Evolutionary conservation across 2,888 invertebrate species (phyloP), one percentile per base, ranked within the genome.

Genomic region (Ptycholaimellus sp.): DNA sequence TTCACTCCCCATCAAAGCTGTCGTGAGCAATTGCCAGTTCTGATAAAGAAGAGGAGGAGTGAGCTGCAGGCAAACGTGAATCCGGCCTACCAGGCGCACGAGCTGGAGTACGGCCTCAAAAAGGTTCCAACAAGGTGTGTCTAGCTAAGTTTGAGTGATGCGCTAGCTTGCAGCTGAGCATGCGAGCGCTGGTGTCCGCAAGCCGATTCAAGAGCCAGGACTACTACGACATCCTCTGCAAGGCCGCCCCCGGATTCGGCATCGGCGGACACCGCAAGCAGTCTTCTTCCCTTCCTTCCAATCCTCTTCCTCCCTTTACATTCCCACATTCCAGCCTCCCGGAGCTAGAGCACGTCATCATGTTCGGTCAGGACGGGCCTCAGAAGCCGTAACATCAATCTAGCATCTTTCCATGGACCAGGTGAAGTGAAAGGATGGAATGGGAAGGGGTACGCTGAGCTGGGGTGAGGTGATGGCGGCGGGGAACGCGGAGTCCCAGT

Each of bases 21-120:
- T n/a, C n/a, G n/a, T n/a, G n/a, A n/a, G n/a, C n/a, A n/a, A n/a
- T n/a, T n/a, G n/a, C n/a, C n/a, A n/a, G n/a, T n/a, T n/a, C n/a
- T n/a, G n/a, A n/a, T n/a, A n/a, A n/a, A n/a, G n/a, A n/a, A 11
- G 11, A n/a, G n/a, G n/a, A n/a, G n/a, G n/a, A n/a, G n/a, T n/a
- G n/a, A n/a, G n/a, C 35, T 58, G 25, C 58, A 73, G 64, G 77
- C 76, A 9, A 72, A 72, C 39, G 66, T 81, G 22, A 82, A 83
- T 40, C 65, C 80, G 0, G 69, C 70, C 1, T 78, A 74, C 53
- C 69, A 72, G 53, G 61, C 66, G 0, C 57, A 62, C 9, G 82
- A 83, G 55, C 47, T 81, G 1, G 65, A 70, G 34, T 76, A 72
- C 53, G 72, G 72, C 36, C 52, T 82, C 13, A 68, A 71, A 23